Evolutionary conservation across 2,113 vertebrate species (phyloP), one percentile per base, ranked within the genome.

Genomic region (Lota lota): DNA sequence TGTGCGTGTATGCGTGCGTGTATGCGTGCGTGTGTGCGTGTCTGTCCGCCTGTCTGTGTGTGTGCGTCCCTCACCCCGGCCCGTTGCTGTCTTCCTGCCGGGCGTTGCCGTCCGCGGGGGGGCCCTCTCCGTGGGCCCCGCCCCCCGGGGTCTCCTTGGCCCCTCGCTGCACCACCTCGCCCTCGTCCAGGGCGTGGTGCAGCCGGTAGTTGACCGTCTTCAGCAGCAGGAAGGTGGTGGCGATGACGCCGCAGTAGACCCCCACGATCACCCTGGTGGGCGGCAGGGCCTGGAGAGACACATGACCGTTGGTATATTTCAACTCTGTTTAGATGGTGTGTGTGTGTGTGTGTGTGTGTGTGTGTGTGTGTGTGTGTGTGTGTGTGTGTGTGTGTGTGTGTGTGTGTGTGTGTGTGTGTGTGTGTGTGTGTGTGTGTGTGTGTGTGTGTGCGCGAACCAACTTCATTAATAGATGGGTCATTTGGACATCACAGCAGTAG

Each of bases 181-280:
- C 97, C 87, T 97, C 97, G 83, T 98, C 97, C 88, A 99, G 91
- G 12, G 97, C 95, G 80, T 94, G 93, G 88, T 99, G 97, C 79
- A 99, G 93, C 74, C 96, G 94, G 90, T 96, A 98, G 84, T 98
- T 99, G 86, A 98, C 94, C 80, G 91, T 93, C 92, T 99, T 99
- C 88, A 99, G 90, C 89, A 98, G 92, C 83, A 95, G 92, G 82
- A 99, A 99, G 88, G 98, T 92, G 87, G 93, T 93, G 61, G 94
- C 96, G 69, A 98, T 95, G 83, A 98, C 94, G 0, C 96, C 95
- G 77, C 97, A 98, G 92, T 99, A 98, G 90, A 98, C 94, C 75
- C 95, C 97, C 81, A 98, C 96, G 71, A 99, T 98, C 89, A 95
- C 94, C 95, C 97, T 95, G 77, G 95, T 95, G 77, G 97, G 95